Conservation (phyloP, 2,797 vertebrate genomes). For the Lutjanus argentimaculatus region DNA sequence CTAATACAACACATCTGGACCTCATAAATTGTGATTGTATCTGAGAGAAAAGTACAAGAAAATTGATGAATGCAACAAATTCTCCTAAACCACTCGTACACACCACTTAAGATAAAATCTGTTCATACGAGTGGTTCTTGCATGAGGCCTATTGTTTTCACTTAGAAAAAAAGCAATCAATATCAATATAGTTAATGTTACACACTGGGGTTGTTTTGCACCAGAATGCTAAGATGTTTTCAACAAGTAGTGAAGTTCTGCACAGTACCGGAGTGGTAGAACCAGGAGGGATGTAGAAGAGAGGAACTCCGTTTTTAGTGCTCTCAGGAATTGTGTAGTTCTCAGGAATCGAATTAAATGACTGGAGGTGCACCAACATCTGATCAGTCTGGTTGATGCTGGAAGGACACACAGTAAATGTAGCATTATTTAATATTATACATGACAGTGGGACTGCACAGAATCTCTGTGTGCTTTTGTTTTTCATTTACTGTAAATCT, state of each 20-base stretch:
- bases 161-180: neutral
- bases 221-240: neutral
- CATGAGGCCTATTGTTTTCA: neutral
- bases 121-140: no score
- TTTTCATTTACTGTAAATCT: neutral
- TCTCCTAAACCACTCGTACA: no score
- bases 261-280: slow-evolving; percentile 91
- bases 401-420: slow-evolving; percentile 36
- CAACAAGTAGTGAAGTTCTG: neutral
- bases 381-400: slow-evolving; percentile 99
- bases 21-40: no score
- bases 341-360: slow-evolving; percentile 96
- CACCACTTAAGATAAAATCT: no score
- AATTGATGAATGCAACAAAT: no score
- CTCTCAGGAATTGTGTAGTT: slow-evolving; percentile 98
- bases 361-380: slow-evolving; percentile 98
- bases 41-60: no score
- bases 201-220: neutral
- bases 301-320: slow-evolving; percentile 97
- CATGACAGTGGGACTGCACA: neutral
- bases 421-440: neutral
- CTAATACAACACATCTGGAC: no score
- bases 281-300: slow-evolving; percentile 98
- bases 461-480: neutral
- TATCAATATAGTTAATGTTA: neutral